Conservation (phyloP, 2,888 invertebrate genomes). For the Macaria liturata region DNA sequence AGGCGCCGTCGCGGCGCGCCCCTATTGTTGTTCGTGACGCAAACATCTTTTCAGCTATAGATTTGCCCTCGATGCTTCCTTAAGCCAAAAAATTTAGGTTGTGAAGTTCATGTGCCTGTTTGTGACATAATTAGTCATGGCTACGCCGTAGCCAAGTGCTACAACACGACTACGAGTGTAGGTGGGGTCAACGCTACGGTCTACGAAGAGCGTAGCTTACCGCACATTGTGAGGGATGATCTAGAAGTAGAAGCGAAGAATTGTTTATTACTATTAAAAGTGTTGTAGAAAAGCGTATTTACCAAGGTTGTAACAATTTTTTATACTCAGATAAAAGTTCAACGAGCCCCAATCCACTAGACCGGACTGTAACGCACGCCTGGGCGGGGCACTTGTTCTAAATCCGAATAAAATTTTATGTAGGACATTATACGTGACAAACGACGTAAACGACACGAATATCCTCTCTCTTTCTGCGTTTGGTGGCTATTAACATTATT, state of each 20-base stretch:
- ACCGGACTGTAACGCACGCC: constrained; percentile 58
- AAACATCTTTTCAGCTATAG: constrained; percentile 45
- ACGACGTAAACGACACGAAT: constrained; percentile 63
- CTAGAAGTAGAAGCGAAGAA: too few species aligned
- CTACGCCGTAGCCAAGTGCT: constrained; percentile 1
- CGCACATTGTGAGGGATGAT: too few species aligned
- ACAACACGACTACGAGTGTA: constrained; percentile 5
- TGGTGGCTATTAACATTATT: constrained; percentile 34
- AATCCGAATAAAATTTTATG: constrained; percentile 69
- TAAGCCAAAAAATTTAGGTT: too few species aligned
- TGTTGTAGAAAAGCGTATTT: too few species aligned
- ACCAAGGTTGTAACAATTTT: too few species aligned
- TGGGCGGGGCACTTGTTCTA: constrained; percentile 57
- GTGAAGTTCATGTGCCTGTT: too few species aligned
- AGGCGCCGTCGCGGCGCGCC: constrained; percentile 61
- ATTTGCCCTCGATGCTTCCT: constrained; percentile 29
- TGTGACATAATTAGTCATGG: too few species aligned
- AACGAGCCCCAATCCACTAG: constrained; percentile 44
- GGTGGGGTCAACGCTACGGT: constrained; percentile 3
- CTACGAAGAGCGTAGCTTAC: not conserved
- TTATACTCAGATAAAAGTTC: constrained; percentile 38
- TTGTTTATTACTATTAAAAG: too few species aligned
- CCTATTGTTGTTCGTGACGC: constrained; percentile 54
- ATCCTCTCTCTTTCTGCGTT: constrained; percentile 56
- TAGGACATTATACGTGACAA: constrained; percentile 70